Evolutionary conservation across 1,140 invertebrate species (phyloP).

Genomic region (Apis mellifera): DNA sequence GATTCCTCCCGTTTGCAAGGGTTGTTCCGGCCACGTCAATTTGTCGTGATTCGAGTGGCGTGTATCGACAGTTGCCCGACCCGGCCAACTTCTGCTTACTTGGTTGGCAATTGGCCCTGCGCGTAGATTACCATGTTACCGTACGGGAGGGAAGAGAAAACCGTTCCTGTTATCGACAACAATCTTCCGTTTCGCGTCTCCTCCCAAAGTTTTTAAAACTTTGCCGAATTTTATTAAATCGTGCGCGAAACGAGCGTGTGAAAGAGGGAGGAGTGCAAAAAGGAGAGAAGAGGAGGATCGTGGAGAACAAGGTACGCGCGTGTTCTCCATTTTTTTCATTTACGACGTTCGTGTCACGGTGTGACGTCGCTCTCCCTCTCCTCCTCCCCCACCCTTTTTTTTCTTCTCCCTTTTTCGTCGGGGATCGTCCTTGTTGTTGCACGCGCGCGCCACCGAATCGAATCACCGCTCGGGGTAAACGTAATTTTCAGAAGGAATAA

Average conservation of each 20-base stretch:
- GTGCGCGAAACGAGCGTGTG: background rate
- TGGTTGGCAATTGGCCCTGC: conserved; percentile 49
- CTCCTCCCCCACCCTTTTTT: too few relatives aligned
- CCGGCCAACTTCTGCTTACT: conserved; percentile 40
- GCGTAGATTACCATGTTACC: conserved; percentile 59
- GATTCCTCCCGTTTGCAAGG: conserved; percentile 49
- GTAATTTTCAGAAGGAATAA: conserved; percentile 74
- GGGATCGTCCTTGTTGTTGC: conserved; percentile 53
- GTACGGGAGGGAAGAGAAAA: conserved; percentile 8
- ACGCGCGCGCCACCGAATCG: conserved; percentile 48
- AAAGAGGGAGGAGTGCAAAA: rapidly evolving
- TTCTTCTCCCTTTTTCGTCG: background rate
- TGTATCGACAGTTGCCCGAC: conserved; percentile 49
- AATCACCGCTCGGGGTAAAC: conserved; percentile 65
- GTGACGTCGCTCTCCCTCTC: conserved; percentile 29
- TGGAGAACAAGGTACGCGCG: background rate
- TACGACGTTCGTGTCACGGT: conserved; percentile 19
- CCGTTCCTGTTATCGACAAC: conserved; percentile 32
- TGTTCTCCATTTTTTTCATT: conserved; percentile 3
- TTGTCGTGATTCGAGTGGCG: conserved; percentile 39
- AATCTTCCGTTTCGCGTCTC: conserved; percentile 1
- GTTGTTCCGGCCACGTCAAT: conserved; percentile 38
- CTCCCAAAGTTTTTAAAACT: too few relatives aligned
- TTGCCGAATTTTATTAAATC: too few relatives aligned
- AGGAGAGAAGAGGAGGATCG: background rate